Conservation (phyloP, 2,113 vertebrate genomes). For the Amazona vittata region DNA sequence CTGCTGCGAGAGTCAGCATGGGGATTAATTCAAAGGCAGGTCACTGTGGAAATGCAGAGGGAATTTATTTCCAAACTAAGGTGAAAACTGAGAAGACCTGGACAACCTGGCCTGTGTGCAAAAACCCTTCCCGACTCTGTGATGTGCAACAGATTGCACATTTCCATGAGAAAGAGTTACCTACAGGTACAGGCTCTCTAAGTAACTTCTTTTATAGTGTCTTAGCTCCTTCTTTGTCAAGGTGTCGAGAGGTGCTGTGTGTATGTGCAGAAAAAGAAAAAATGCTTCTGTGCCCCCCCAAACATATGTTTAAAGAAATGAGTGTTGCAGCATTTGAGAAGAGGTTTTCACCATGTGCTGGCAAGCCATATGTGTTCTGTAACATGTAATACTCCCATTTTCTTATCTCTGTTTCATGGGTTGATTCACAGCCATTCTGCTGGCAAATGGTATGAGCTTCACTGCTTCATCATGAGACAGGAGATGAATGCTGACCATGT, state of each 20-base stretch:
- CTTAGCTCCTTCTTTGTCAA: background rate
- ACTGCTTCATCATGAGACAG: background rate
- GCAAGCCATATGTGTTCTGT: background rate
- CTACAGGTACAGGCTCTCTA: background rate
- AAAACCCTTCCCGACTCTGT: accelerated
- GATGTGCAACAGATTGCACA: background rate
- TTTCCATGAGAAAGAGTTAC: background rate
- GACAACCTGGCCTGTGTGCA: background rate
- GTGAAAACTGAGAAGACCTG: background rate
- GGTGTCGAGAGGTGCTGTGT: accelerated
- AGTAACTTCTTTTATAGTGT: background rate
- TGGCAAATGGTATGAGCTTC: background rate
- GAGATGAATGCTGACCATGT: background rate
- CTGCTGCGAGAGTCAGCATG: accelerated
- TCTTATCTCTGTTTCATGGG: background rate
- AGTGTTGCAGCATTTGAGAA: background rate
- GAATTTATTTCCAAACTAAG: background rate
- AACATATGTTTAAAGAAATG: background rate
- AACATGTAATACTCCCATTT: background rate
- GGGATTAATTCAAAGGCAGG: background rate
- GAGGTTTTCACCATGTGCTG: background rate
- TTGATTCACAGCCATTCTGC: background rate
- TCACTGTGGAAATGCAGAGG: background rate
- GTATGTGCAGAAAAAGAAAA: background rate
- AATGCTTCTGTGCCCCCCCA: background rate